phyloP scores from a whole-genome alignment of 2,888 invertebrate species.

The Scaptomyza tumidula region DNA sequence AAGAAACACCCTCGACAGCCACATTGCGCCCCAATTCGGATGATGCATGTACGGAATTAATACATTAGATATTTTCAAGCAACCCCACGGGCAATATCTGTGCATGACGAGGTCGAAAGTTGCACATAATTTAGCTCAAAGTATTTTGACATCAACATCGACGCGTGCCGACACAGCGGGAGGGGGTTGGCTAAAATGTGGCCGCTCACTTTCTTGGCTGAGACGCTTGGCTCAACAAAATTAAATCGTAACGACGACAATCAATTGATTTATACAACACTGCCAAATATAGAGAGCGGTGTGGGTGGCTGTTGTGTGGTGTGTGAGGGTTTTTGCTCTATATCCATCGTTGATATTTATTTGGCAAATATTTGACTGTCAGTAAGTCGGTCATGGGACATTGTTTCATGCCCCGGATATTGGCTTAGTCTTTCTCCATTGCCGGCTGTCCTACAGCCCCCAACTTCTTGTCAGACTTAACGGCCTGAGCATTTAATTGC shows the following conservation, averaged over 20 bases:
- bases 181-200: slow-evolving; percentile 8
- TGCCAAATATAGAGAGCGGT: neutral
- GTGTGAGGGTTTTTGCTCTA: slow-evolving; percentile 1
- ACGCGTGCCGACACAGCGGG: slow-evolving; percentile 63
- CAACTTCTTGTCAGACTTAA: slow-evolving; percentile 17
- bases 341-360: slow-evolving; percentile 66
- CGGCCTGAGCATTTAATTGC: slow-evolving; percentile 57
- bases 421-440: slow-evolving; percentile 47
- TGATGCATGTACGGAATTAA: slow-evolving; percentile 64
- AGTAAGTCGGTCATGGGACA: slow-evolving; percentile 50
- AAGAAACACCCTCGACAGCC: slow-evolving; percentile 1
- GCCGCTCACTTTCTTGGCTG: slow-evolving; percentile 22
- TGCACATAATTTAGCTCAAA: slow-evolving; percentile 67
- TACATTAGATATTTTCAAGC: slow-evolving; percentile 67
- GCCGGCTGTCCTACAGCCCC: slow-evolving; percentile 21
- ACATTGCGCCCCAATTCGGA: slow-evolving; percentile 1
- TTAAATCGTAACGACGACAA: slow-evolving; percentile 69
- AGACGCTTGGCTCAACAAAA: slow-evolving; percentile 47
- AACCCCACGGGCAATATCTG: slow-evolving; percentile 37
- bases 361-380: slow-evolving; percentile 74
- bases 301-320: neutral
- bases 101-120: slow-evolving; percentile 73
- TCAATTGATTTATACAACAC: slow-evolving; percentile 74
- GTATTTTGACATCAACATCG: slow-evolving; percentile 51
- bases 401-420: slow-evolving; percentile 61